A percentile compares a stretch with the other conserved stretches of the same genome.
Evolutionary conservation across 2,797 vertebrate species (phyloP).

Genomic region (Carcharodon carcharias): DNA sequence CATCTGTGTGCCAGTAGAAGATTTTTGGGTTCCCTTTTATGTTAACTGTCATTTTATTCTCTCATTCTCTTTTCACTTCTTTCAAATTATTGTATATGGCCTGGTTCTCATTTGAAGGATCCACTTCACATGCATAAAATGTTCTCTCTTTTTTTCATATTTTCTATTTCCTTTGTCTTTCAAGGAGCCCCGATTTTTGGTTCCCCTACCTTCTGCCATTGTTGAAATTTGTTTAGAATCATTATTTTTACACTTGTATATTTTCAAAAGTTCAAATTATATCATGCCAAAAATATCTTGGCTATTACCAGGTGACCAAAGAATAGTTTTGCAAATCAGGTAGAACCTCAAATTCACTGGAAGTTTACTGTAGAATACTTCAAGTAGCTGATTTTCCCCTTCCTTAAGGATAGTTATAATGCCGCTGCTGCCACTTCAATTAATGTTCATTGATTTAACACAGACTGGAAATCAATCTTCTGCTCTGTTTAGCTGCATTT

Average conservation of each 20-base stretch:
- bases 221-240: background rate
- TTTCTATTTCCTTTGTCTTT: background rate
- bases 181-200: background rate
- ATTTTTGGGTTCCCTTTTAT: background rate
- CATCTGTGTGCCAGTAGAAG: background rate
- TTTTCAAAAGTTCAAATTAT: background rate
- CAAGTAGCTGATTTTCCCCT: background rate
- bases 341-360: no score
- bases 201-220: no score
- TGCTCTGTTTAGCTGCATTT: background rate
- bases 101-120: background rate
- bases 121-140: background rate
- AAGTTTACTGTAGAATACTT: background rate
- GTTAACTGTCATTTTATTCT: background rate
- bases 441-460: background rate
- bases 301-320: background rate
- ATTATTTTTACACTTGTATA: background rate
- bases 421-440: background rate
- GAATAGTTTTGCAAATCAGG: background rate
- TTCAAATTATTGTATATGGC: background rate
- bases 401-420: background rate
- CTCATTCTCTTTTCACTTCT: background rate
- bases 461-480: background rate
- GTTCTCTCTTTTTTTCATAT: no score
- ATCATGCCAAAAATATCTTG: background rate